A percentile compares a stretch with the other conserved stretches of the same genome.
These are phyloP conservation scores for Dipodomys merriami DNA, from an alignment of 2,113 vertebrate species.

Conservation along the genomic window DNA sequence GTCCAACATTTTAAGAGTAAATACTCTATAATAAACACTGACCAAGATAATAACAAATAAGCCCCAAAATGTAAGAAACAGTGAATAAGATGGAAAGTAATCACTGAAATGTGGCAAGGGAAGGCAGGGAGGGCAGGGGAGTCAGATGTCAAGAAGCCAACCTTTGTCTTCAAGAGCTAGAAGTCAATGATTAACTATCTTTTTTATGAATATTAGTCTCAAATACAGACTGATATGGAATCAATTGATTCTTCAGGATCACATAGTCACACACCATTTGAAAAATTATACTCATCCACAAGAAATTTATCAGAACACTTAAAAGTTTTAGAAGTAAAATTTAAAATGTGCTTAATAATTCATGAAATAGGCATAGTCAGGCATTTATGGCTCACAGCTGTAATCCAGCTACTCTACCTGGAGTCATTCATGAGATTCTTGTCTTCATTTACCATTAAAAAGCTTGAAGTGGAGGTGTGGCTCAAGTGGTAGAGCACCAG, in stretches of 20 bases:
- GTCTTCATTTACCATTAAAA: no score
- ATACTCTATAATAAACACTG: no score
- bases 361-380: not conserved
- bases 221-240: slow-evolving; percentile 4
- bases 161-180: not conserved
- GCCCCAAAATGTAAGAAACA: not conserved
- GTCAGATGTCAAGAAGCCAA: not conserved
- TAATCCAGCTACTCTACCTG: no score
- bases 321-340: not conserved
- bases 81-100: not conserved
- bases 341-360: slow-evolving; percentile 21
- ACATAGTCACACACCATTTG: not conserved
- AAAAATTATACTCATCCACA: slow-evolving; percentile 16
- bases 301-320: not conserved
- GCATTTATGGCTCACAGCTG: no score
- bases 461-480: no score
- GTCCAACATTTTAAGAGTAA: not conserved
- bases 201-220: not conserved
- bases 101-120: not conserved
- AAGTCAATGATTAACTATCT: not conserved
- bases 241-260: slow-evolving; percentile 11
- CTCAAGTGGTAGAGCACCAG: no score
- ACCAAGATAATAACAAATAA: not conserved
- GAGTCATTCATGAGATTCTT: no score
- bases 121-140: no score